Percentiles rank a stretch among this genome's conserved stretches.
These are phyloP conservation scores for Tychaedon coryphoeus DNA, from an alignment of 2,113 vertebrate species.

Conservation along the genomic window DNA sequence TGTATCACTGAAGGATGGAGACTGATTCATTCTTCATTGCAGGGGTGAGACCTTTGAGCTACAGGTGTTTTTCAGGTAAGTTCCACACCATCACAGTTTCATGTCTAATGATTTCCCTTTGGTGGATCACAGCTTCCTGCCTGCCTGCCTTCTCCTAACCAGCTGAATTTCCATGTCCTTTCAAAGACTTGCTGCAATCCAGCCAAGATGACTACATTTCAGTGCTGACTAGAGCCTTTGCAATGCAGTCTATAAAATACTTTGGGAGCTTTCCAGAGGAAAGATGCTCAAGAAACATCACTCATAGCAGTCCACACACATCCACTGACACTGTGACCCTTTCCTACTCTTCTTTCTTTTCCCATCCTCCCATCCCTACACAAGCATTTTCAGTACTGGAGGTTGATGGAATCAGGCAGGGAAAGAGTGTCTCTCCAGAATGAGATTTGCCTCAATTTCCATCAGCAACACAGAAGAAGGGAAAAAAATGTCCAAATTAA, in stretches of 20 bases:
- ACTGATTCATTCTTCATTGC: neutral
- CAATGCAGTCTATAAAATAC: slow-evolving; percentile 26
- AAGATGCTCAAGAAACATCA: slow-evolving; percentile 16
- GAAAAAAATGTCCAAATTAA: slow-evolving; percentile 74
- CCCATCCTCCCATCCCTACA: neutral
- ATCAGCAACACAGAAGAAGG: slow-evolving; percentile 66
- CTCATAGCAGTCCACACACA: neutral
- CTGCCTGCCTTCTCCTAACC: neutral
- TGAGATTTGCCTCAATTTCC: slow-evolving; percentile 72
- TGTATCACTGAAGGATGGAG: neutral
- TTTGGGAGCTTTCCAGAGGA: slow-evolving; percentile 27
- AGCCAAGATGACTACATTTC: slow-evolving; percentile 41
- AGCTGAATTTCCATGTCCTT: slow-evolving; percentile 1
- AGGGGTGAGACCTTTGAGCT: neutral
- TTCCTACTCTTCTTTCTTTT: neutral
- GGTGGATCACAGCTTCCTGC: neutral
- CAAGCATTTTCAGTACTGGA: neutral
- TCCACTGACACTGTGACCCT: neutral
- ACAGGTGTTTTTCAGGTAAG: neutral
- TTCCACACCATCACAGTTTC: neutral
- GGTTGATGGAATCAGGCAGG: neutral
- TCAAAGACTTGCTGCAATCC: slow-evolving; percentile 27
- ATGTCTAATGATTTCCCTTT: neutral
- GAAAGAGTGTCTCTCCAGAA: slow-evolving; percentile 59
- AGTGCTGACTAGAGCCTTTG: slow-evolving; percentile 29